These are phyloP conservation scores for Salticus scenicus DNA, from an alignment of 2,888 invertebrate genomes.

Conservation along the genomic window DNA sequence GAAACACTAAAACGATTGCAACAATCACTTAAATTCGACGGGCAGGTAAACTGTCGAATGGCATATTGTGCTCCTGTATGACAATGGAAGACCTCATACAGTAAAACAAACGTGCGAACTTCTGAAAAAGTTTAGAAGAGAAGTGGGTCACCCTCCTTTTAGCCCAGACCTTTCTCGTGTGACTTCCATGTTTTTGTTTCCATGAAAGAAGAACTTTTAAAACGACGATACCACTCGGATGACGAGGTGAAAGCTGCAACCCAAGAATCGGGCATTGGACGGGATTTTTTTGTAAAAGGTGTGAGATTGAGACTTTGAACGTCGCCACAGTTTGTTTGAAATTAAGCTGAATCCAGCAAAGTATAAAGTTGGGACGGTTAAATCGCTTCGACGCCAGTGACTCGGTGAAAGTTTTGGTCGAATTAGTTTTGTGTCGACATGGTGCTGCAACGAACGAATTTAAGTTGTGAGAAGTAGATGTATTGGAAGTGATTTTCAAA, in stretches of 20 bases:
- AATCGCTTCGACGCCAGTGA: too few relatives aligned
- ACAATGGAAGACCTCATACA: not conserved
- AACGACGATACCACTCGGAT: not conserved
- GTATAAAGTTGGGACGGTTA: too few relatives aligned
- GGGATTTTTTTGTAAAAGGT: not conserved
- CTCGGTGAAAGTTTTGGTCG: too few relatives aligned
- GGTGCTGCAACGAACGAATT: too few relatives aligned
- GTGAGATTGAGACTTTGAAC: too few relatives aligned
- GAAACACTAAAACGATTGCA: conserved; percentile 21
- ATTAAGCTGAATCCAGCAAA: too few relatives aligned
- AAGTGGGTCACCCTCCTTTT: not conserved
- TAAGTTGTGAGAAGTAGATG: too few relatives aligned
- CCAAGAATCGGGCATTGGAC: not conserved
- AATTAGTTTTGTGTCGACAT: too few relatives aligned
- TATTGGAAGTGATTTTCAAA: too few relatives aligned
- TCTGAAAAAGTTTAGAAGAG: not conserved
- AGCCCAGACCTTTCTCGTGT: not conserved
- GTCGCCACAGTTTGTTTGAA: too few relatives aligned
- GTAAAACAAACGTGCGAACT: conserved; percentile 20
- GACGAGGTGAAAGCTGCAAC: not conserved
- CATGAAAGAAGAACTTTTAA: not conserved
- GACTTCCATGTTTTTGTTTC: not conserved
- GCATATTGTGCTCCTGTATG: conserved; percentile 10
- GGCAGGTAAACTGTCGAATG: conserved; percentile 8
- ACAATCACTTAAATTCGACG: too few relatives aligned